Evolutionary conservation across 2,888 invertebrate species (phyloP), one percentile per base, ranked within the genome.

Genomic region (Melanchra persicariae): DNA sequence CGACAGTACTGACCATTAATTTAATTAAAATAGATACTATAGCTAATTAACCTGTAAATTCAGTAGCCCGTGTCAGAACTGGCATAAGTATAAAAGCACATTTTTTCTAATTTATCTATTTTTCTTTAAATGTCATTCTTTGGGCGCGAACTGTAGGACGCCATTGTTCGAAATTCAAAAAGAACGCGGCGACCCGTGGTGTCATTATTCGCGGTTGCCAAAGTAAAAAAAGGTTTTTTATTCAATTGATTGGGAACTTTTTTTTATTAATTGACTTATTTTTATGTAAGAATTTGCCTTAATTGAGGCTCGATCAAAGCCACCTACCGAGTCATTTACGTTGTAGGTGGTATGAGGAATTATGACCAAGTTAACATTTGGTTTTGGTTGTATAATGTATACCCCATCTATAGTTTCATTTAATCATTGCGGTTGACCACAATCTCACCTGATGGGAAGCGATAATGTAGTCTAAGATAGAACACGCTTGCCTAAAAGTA

Each of bases 151-250:
- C 95, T 83, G 90, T 88, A 89, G 94, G 95, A 86, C 75, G 90
- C 93, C 92, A 91, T 96, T 95, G 95, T 95, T 92, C 85, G 87
- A 89, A 89, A 90, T 94, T 94, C 90, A 89, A 95, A 94, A 93
- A 85, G 92, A 94, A 94, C 88, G 91, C 85, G 85, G 92, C 91
- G 86, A 91, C 94, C 95, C 92, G 95, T 89, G 78, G 95, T 89
- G 92, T 89, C 89, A 91, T 95, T 95, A 93, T 94, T 93, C 91
- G 94, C 91, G 93, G 93, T 90, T 93, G 94, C 91, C 89, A 91
- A 91, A 90, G 91, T 92, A 90, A 93, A 93, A 93, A 93, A 91
- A 87, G 75, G 85, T 82, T 90, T 87, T 89, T 90, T 92, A 91
- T 85, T 90, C 90, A 91, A 92, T 93, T 90, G 91, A 91, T 92